phyloP scores from a whole-genome alignment of 1,140 invertebrate genomes.

The Choristoneura fumiferana region DNA sequence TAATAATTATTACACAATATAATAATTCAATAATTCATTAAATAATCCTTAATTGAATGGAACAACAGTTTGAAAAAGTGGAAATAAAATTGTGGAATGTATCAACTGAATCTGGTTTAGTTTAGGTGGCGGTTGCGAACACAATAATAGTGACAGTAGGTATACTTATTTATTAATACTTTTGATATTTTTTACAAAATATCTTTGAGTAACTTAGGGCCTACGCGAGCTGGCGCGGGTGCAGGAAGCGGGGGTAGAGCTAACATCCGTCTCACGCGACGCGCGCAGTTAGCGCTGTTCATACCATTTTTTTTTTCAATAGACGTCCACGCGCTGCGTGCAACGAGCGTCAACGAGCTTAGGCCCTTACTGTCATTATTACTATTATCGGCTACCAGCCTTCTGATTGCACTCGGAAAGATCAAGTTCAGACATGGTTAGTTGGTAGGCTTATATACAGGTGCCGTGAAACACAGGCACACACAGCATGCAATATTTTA shows the following conservation, averaged over 20 bases:
- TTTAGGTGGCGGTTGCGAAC: conserved; percentile 55
- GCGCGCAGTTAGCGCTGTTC: no score
- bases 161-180: no score
- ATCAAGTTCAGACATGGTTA: conserved; percentile 38
- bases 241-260: no score
- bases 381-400: no score
- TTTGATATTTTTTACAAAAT: no score
- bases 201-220: no score
- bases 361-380: no score
- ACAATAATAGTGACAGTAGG: conserved; percentile 25
- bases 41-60: conserved; percentile 12
- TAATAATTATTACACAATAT: conserved; percentile 29
- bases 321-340: no score
- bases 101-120: conserved; percentile 35
- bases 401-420: conserved; percentile 16
- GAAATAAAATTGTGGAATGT: conserved; percentile 46
- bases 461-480: conserved; percentile 34
- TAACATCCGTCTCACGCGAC: no score
- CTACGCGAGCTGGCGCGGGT: no score
- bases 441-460: conserved; percentile 57
- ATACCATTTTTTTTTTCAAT: no score
- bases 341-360: no score
- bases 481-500: conserved; percentile 62
- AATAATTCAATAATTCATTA: conserved; percentile 8
- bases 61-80: conserved; percentile 3